These are phyloP conservation scores for Pangasius macronema DNA, from an alignment of 2,797 vertebrate genomes.

Conservation along the genomic window DNA sequence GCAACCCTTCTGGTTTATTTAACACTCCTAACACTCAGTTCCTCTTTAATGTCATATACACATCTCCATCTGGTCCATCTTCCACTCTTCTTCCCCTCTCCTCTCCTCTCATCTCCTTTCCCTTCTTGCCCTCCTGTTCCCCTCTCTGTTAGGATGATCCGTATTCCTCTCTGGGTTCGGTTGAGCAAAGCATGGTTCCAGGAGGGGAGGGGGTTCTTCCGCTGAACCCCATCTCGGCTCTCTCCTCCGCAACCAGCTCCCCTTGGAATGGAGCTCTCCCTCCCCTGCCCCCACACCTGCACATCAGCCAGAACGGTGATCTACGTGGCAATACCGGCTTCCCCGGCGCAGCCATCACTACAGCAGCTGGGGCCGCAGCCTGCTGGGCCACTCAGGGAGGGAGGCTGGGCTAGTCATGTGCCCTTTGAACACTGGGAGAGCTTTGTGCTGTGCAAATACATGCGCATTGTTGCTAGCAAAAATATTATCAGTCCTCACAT, in stretches of 20 bases:
- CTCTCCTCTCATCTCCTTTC: constrained; percentile 54
- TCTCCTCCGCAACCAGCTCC: constrained; percentile 54
- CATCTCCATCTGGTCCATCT: constrained; percentile 32
- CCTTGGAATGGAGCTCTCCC: constrained; percentile 62
- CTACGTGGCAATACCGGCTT: constrained; percentile 48
- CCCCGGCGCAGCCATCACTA: constrained; percentile 36
- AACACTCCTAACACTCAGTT: constrained; percentile 6
- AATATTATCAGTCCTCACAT: constrained; percentile 17
- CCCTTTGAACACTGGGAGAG: constrained; percentile 21
- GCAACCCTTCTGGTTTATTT: constrained; percentile 4
- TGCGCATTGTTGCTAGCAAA: constrained; percentile 24
- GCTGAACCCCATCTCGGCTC: constrained; percentile 63
- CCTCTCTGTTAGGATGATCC: constrained; percentile 80
- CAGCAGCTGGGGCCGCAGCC: constrained; percentile 47
- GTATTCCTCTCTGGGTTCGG: constrained; percentile 82
- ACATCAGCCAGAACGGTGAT: constrained; percentile 60
- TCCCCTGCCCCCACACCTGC: constrained; percentile 57
- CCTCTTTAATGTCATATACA: constrained; percentile 2
- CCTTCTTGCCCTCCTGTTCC: constrained; percentile 20
- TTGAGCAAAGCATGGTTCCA: constrained; percentile 79
- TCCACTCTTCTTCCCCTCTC: constrained; percentile 50
- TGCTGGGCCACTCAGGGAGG: constrained; percentile 52
- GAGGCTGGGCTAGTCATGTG: constrained; percentile 45
- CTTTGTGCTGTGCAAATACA: constrained; percentile 35
- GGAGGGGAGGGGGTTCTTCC: constrained; percentile 51